phyloP scores from a whole-genome alignment of 2,113 vertebrate species.

The Melanerpes aurifrons region DNA sequence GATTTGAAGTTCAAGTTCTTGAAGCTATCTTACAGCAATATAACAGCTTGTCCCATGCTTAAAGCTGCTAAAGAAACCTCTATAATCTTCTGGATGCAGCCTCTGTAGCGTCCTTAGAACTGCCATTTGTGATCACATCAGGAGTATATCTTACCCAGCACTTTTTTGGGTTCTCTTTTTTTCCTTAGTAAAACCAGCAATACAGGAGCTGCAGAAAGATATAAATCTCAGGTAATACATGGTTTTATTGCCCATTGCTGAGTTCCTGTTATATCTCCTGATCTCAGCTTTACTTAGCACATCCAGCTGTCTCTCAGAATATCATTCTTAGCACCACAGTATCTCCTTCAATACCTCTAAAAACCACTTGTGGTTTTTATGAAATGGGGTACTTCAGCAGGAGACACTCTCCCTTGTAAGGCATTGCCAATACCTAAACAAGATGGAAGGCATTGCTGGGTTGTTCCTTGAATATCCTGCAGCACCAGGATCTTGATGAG shows the following conservation, averaged over 20 bases:
- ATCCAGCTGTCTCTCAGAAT: slow-evolving; percentile 21
- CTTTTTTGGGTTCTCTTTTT: neutral
- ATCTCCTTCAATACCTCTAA: neutral
- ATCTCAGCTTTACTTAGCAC: slow-evolving; percentile 16
- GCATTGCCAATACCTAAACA: neutral
- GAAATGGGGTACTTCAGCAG: slow-evolving; percentile 14
- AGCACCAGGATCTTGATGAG: neutral
- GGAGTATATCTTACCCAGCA: neutral
- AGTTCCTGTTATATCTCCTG: slow-evolving; percentile 19
- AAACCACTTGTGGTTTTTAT: neutral
- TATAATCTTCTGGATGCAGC: neutral
- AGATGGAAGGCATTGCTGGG: neutral
- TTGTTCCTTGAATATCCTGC: neutral
- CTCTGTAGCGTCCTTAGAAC: neutral
- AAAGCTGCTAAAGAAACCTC: neutral
- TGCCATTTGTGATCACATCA: neutral
- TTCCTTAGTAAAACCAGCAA: neutral
- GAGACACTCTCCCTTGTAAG: neutral
- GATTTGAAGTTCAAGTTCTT: neutral
- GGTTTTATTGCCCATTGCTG: slow-evolving; percentile 16
- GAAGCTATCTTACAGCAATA: neutral
- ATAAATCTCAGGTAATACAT: slow-evolving; percentile 22
- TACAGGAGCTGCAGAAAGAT: neutral
- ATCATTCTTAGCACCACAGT: neutral
- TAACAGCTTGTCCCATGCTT: neutral